Conservation (phyloP, 2,113 vertebrate genomes). For the Poeciliopsis retropinna region DNA sequence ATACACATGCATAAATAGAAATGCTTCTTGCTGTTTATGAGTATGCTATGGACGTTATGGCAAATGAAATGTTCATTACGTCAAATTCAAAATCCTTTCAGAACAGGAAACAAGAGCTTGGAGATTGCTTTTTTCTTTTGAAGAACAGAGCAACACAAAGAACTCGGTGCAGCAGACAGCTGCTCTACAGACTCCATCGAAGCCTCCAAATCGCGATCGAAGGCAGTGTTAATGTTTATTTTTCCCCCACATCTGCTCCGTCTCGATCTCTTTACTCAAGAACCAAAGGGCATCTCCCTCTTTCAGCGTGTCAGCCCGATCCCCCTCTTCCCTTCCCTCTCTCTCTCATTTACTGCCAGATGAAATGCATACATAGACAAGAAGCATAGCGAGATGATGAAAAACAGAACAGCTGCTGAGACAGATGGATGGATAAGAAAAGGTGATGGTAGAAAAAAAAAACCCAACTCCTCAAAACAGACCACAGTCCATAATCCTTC, state of each 20-base stretch:
- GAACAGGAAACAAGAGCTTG: too few species aligned
- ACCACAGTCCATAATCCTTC: slow-evolving; percentile 5
- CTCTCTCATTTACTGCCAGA: slow-evolving; percentile 63
- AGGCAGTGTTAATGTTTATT: slow-evolving; percentile 48
- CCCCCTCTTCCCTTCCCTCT: slow-evolving; percentile 30
- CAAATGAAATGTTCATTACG: neutral
- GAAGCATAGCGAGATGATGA: slow-evolving; percentile 29
- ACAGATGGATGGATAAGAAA: slow-evolving; percentile 60
- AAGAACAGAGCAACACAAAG: neutral
- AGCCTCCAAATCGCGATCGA: slow-evolving; percentile 43
- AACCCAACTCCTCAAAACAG: slow-evolving; percentile 2
- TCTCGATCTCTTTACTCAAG: slow-evolving; percentile 27
- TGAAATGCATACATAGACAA: slow-evolving; percentile 52
- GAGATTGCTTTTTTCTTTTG: too few species aligned
- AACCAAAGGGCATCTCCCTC: slow-evolving; percentile 48
- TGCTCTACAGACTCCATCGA: slow-evolving; percentile 37
- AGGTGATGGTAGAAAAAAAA: slow-evolving; percentile 31
- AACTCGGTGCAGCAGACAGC: slow-evolving; percentile 29
- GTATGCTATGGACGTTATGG: neutral
- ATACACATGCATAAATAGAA: too few species aligned
- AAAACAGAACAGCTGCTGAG: slow-evolving; percentile 64
- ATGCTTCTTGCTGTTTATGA: too few species aligned
- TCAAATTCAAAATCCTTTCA: neutral
- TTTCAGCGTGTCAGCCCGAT: slow-evolving; percentile 26
- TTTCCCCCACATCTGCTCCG: slow-evolving; percentile 60